Evolutionary conservation across 2,888 invertebrate genomes (phyloP).

Genomic region (Caradrina kadenii): DNA sequence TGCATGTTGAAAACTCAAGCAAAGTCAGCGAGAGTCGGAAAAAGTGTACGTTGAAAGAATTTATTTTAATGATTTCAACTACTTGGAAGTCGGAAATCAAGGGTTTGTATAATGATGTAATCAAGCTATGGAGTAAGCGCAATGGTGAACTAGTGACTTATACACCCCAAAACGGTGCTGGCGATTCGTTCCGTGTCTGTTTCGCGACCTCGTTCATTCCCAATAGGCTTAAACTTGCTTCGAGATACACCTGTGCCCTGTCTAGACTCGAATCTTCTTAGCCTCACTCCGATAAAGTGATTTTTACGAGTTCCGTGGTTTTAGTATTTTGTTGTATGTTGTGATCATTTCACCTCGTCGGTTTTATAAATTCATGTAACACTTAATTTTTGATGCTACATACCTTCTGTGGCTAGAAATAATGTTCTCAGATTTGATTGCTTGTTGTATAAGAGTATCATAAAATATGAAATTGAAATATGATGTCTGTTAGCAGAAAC

Average conservation of each 20-base stretch:
- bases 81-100: slow-evolving; percentile 30
- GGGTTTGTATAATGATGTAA: slow-evolving; percentile 18
- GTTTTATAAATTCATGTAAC: slow-evolving; percentile 3
- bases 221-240: slow-evolving; percentile 51
- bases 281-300: slow-evolving; percentile 33
- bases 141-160: not conserved
- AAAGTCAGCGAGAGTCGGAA: slow-evolving; percentile 30
- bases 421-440: slow-evolving; percentile 12
- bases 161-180: slow-evolving; percentile 8
- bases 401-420: not conserved
- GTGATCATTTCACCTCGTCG: not conserved
- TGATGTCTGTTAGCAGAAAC: slow-evolving; percentile 2
- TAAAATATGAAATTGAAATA: slow-evolving; percentile 33
- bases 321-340: slow-evolving; percentile 1
- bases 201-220: slow-evolving; percentile 47
- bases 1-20: slow-evolving; percentile 51
- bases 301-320: slow-evolving; percentile 30
- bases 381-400: not conserved
- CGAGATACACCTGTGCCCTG: slow-evolving; percentile 52
- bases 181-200: slow-evolving; percentile 44
- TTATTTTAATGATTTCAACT: slow-evolving; percentile 48
- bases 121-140: slow-evolving; percentile 6
- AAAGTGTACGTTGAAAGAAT: slow-evolving; percentile 29
- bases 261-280: slow-evolving; percentile 40
- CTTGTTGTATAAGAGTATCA: slow-evolving; percentile 9